These are phyloP conservation scores for Burhinus bistriatus DNA, from an alignment of 2,113 vertebrate genomes.

Conservation along the genomic window DNA sequence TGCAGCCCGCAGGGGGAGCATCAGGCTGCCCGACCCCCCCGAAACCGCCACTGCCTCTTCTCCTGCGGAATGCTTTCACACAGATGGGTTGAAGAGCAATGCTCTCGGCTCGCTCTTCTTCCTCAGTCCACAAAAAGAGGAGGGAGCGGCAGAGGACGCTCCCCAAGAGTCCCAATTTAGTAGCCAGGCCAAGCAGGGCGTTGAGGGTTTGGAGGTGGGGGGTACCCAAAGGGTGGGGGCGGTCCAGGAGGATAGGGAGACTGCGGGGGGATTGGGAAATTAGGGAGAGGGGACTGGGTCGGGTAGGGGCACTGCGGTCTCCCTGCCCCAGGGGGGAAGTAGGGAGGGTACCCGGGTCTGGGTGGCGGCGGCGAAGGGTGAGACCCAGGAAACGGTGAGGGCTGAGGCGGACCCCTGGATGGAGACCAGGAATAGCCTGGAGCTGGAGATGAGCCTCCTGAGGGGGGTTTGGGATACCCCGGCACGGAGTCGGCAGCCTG, in stretches of 20 bases:
- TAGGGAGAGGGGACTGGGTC: slow-evolving; percentile 50
- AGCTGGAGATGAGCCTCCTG: background rate
- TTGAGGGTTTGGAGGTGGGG: slow-evolving; percentile 56
- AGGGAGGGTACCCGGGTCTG: slow-evolving; percentile 54
- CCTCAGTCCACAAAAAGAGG: background rate
- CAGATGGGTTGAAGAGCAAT: background rate
- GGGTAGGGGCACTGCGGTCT: slow-evolving; percentile 60
- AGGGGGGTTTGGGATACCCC: background rate
- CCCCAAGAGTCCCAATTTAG: background rate
- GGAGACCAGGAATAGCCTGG: slow-evolving; percentile 69
- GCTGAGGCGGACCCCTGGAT: slow-evolving; percentile 30
- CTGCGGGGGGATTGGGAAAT: slow-evolving; percentile 41
- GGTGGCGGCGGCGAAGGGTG: background rate
- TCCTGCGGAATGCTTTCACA: background rate
- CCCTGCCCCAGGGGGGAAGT: background rate
- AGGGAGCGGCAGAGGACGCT: background rate
- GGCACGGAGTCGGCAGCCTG: background rate
- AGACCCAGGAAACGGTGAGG: background rate
- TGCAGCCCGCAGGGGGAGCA: rapidly evolving
- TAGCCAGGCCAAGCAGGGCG: slow-evolving; percentile 73
- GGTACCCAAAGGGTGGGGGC: slow-evolving; percentile 63
- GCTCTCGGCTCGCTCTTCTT: background rate
- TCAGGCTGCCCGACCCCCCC: background rate
- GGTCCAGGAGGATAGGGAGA: slow-evolving; percentile 49
- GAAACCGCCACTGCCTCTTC: background rate